These are phyloP conservation scores for Neodiprion pinetum DNA, from an alignment of 1,140 invertebrate species.

Conservation along the genomic window DNA sequence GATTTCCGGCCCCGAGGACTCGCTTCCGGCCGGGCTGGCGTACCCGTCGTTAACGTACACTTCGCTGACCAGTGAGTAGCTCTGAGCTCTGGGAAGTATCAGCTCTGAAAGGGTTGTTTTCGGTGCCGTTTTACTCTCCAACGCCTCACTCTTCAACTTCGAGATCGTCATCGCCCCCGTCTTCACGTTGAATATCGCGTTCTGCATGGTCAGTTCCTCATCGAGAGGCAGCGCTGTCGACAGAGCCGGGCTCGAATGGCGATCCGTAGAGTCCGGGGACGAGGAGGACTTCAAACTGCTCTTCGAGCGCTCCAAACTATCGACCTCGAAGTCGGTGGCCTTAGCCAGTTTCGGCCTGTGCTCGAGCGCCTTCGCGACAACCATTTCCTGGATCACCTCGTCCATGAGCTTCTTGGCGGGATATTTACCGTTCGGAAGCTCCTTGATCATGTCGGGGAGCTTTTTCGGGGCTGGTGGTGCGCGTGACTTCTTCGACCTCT, in stretches of 20 bases:
- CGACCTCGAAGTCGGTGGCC: slow-evolving; percentile 72
- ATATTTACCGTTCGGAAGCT: slow-evolving; percentile 46
- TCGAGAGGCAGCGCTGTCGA: slow-evolving; percentile 76
- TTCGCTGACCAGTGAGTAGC: slow-evolving; percentile 76
- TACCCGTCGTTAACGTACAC: slow-evolving; percentile 82
- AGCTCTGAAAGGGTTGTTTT: slow-evolving; percentile 61
- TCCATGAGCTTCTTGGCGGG: slow-evolving; percentile 60
- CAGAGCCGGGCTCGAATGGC: slow-evolving; percentile 71
- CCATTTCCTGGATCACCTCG: slow-evolving; percentile 63
- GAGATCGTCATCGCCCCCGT: slow-evolving; percentile 65
- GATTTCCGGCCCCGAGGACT: slow-evolving; percentile 67
- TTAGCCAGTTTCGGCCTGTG: slow-evolving; percentile 29
- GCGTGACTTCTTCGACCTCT: slow-evolving; percentile 28
- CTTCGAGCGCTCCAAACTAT: slow-evolving; percentile 76
- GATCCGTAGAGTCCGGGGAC: slow-evolving; percentile 66
- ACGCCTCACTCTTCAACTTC: slow-evolving; percentile 61
- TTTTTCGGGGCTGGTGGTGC: slow-evolving; percentile 29
- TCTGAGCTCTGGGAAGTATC: slow-evolving; percentile 55
- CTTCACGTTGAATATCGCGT: slow-evolving; percentile 69
- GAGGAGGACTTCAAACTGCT: slow-evolving; percentile 61
- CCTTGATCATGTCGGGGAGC: slow-evolving; percentile 54
- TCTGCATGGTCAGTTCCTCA: slow-evolving; percentile 79
- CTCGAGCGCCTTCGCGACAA: slow-evolving; percentile 56
- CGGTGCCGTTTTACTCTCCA: slow-evolving; percentile 52
- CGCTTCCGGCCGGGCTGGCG: slow-evolving; percentile 69